Evolutionary conservation across 1,140 invertebrate genomes (phyloP), one percentile per base, ranked within the genome.

Genomic region (Drosophila eugracilis): DNA sequence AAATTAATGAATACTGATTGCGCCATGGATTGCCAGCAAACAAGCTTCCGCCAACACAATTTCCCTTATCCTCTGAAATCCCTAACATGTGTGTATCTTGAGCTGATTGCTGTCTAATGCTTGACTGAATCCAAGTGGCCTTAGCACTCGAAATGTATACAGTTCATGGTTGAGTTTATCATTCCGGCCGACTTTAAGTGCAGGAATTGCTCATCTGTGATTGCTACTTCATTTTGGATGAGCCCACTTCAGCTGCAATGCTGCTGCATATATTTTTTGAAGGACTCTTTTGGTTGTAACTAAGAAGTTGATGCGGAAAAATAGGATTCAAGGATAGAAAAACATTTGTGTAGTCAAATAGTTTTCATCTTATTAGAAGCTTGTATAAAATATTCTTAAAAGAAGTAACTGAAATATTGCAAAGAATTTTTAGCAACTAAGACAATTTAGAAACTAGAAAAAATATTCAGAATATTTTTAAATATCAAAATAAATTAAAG

Each of bases 1-100:
- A 75, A 80, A 80, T 76, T 86, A 86, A 76, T 80, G 80, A 80
- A 86, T 71, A 62, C 59, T 39, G 69, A 73, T 73, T 73, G 55
- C 21, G 34, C 34, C 42, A 17, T 10, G 47, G 48, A 72, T 62
- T 21, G 57, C 12, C 44, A 57, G 54, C 60, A 45, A 45, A 71
- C 54, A 44, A 71, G 67, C 47, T 72, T 73, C 66, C 70, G 70
- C 24, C 28, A 49, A 50, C 36, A 50, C n/a, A 45, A 45, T 45
- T 45, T 50, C 9, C 14, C 42, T 14, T 10, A 7, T 34, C 36
- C 45, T 21, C 28, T 7, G 26, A 24, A 19, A 39, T 3, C n/a
- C n/a, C 10, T 19, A 17, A 50, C 52, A 28, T 34, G 7, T 26
- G 34, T 60, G 32, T 34, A 36, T 47, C 17, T 14, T 17, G 21